Percentiles rank a stretch among this genome's conserved stretches.
phyloP scores from a whole-genome alignment of 2,888 invertebrate species.

The Aleiodes leptofemur region DNA sequence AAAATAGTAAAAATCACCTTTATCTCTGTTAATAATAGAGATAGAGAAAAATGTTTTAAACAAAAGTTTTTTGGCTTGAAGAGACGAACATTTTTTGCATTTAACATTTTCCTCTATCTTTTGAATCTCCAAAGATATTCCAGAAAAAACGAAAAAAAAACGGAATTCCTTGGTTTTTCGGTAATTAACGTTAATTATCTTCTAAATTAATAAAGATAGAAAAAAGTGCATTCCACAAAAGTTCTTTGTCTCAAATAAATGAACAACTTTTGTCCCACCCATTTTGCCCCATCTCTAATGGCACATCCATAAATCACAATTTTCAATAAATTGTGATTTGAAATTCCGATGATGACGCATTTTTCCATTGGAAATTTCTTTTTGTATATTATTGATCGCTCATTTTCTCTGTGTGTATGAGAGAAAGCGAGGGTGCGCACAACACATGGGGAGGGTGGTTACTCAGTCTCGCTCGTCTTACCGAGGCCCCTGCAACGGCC shows the following conservation, averaged over 20 bases:
- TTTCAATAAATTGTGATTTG: not conserved
- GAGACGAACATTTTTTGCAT: too few relatives aligned
- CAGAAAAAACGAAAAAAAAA: too few relatives aligned
- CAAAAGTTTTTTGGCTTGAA: too few relatives aligned
- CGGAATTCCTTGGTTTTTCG: too few relatives aligned
- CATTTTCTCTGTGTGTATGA: not conserved
- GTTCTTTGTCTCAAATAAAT: not conserved
- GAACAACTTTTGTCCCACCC: conserved; percentile 47
- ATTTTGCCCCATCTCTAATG: conserved; percentile 34
- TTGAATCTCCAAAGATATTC: too few relatives aligned
- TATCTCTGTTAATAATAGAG: not conserved
- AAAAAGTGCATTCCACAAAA: too few relatives aligned
- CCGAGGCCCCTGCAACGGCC: conserved; percentile 23
- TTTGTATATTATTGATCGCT: conserved; percentile 16
- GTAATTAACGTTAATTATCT: too few relatives aligned
- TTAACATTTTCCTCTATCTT: too few relatives aligned
- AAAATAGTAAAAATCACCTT: conserved; percentile 35
- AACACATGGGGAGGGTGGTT: conserved; percentile 18
- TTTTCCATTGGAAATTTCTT: conserved; percentile 6
- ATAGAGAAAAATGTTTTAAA: not conserved
- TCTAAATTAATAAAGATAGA: too few relatives aligned
- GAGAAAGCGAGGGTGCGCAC: conserved; percentile 28
- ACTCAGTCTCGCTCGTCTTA: conserved; percentile 18
- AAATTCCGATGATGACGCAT: not conserved
- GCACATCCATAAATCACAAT: too few relatives aligned